These are phyloP conservation scores for Plodia interpunctella DNA, from an alignment of 1,140 invertebrate genomes.

Conservation along the genomic window DNA sequence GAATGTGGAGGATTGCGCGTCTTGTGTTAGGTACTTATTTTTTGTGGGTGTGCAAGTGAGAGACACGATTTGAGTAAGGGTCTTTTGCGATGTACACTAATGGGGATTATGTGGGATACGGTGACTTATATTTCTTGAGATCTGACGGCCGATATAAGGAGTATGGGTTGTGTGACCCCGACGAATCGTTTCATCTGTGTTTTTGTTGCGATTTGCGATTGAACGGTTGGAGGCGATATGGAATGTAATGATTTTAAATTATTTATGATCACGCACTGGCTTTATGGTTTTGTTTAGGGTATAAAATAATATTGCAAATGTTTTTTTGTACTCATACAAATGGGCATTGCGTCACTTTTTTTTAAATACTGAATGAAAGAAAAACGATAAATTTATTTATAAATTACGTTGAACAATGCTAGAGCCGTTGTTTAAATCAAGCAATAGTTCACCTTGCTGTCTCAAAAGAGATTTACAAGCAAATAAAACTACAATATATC, in stretches of 20 bases:
- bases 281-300: background rate
- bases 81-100: conserved; percentile 68
- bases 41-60: conserved; percentile 59
- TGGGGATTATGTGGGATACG: conserved; percentile 60
- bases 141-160: conserved; percentile 19
- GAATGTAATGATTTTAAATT: conserved; percentile 12
- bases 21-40: conserved; percentile 63
- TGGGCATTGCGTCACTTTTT: no score
- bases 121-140: conserved; percentile 31
- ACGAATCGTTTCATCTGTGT: conserved; percentile 11
- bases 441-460: no score
- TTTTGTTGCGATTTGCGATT: background rate
- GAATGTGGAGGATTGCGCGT: conserved; percentile 66
- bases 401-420: no score
- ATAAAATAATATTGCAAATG: background rate
- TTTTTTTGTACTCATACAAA: background rate
- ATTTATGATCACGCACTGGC: conserved; percentile 14
- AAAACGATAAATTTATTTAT: no score
- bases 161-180: conserved; percentile 13
- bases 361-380: no score
- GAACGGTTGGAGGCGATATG: background rate
- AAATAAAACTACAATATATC: no score
- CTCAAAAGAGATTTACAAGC: no score
- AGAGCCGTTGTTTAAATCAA: no score
- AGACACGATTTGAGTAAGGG: conserved; percentile 31